Base-by-base conservation (phyloP, 1,140 invertebrate species). In the Himalopsyche phryganea region DNA sequence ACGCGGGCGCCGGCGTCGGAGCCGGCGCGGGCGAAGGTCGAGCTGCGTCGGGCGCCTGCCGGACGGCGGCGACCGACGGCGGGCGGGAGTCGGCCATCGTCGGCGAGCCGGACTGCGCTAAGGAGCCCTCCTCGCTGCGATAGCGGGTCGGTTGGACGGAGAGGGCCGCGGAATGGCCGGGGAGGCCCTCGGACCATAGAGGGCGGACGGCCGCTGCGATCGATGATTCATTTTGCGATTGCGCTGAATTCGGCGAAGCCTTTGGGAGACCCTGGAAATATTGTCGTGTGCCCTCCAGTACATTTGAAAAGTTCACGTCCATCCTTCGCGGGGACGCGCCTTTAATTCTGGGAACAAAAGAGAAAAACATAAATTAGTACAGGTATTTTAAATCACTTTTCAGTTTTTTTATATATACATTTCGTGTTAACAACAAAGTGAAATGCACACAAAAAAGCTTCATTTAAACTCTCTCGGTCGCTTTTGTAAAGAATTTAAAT, bases 211-310 rank as follows among this genome's bases (percentile, higher is more conserved):
- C 23, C 23, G 23, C 23, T 66, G 57, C 71, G 67, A 59, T 74
- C 66, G 62, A 71, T 72, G 78, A 72, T 48, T 68, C 67, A 47
- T 40, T 47, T 15, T 58, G 40, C 36, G 69, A 63, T 58, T 72
- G 73, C 44, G 71, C 68, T 66, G 72, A 70, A 71, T 68, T 76
- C 70, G 72, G 76, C 58, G 78, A 76, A 42, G 79, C 75, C 65
- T 81, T 81, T 53, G 86, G 86, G 68, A 88, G 74, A 70, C 86
- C 86, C 80, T 88, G 84, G 76, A 88, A 88, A 78, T 86, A 89
- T 78, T 87, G 86, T 69, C 86, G 84, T 72, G 84, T 85, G 74
- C 85, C 85, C 82, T 88, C 85, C 81, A 89, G 78, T 78, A 87
- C 85, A 81, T 88, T 87, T 70, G 83, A 85, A 72, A 86, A 85